phyloP scores from a whole-genome alignment of 2,888 invertebrate genomes.

The Belgica antarctica region DNA sequence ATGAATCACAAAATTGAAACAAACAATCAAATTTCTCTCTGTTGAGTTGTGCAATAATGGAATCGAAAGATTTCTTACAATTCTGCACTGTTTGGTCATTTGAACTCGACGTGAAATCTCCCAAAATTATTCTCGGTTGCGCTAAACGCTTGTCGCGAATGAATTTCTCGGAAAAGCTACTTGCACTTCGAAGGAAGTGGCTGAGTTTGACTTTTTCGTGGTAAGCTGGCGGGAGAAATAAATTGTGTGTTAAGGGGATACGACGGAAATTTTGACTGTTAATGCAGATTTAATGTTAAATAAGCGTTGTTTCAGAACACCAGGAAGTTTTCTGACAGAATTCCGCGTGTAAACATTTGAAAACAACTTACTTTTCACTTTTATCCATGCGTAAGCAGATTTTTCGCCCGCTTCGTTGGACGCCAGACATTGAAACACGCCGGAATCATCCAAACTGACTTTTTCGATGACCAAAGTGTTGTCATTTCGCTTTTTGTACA shows the following conservation, averaged over 20 bases:
- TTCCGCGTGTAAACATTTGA: background rate
- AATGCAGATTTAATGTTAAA: background rate
- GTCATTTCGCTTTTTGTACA: slow-evolving; percentile 64
- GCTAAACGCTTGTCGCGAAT: slow-evolving; percentile 56
- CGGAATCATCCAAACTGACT: slow-evolving; percentile 80
- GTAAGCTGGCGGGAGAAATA: background rate
- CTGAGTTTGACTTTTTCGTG: background rate
- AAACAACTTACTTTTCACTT: slow-evolving; percentile 91
- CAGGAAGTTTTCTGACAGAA: background rate
- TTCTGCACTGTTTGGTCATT: slow-evolving; percentile 45
- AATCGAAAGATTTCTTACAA: slow-evolving; percentile 49
- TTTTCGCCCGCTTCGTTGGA: slow-evolving; percentile 87
- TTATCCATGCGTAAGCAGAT: slow-evolving; percentile 85
- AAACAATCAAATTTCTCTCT: background rate
- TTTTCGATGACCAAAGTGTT: slow-evolving; percentile 78
- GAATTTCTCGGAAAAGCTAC: slow-evolving; percentile 8
- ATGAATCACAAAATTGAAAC: no score
- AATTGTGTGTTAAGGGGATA: background rate
- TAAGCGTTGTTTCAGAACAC: no score
- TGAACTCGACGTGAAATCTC: slow-evolving; percentile 59
- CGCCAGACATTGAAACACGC: slow-evolving; percentile 94
- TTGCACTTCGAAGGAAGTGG: background rate
- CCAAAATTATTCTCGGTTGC: slow-evolving; percentile 57
- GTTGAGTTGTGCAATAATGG: background rate
- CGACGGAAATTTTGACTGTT: background rate